phyloP scores from a whole-genome alignment of 2,888 invertebrate genomes.

The Silvanus unidentatus region DNA sequence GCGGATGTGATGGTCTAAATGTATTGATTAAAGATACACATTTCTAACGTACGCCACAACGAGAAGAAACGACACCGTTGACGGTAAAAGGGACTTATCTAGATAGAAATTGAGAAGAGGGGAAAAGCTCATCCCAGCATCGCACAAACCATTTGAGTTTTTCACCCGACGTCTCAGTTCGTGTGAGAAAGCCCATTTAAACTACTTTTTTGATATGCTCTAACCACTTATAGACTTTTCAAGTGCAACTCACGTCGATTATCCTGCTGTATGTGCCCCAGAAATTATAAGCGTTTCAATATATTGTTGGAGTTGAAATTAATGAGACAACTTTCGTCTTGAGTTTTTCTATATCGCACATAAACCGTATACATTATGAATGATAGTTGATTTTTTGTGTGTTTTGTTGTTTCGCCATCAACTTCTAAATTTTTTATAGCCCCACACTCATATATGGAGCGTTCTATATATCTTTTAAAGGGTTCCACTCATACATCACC shows the following conservation, averaged over 20 bases:
- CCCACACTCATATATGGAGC: background rate
- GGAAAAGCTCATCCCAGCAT: slow-evolving; percentile 1
- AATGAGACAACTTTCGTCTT: no score
- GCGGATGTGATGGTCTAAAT: background rate
- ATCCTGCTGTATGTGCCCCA: no score
- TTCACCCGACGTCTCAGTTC: background rate
- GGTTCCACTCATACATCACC: slow-evolving; percentile 4
- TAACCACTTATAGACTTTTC: background rate
- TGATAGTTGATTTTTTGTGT: no score
- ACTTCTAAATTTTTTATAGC: background rate
- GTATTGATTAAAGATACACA: slow-evolving; percentile 7
- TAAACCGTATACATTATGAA: no score
- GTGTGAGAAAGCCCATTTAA: background rate
- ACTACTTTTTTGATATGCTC: background rate
- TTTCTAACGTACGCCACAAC: slow-evolving; percentile 1
- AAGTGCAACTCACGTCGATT: no score
- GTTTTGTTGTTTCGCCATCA: slow-evolving; percentile 1
- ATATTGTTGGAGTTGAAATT: no score
- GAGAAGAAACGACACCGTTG: slow-evolving; percentile 5
- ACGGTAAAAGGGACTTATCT: slow-evolving; percentile 4
- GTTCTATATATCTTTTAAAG: background rate
- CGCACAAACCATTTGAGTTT: background rate
- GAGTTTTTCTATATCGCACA: no score
- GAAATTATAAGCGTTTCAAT: no score
- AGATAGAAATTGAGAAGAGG: slow-evolving; percentile 4